Evolutionary conservation across 2,888 invertebrate genomes (phyloP).

Genomic region (Rotaria socialis): DNA sequence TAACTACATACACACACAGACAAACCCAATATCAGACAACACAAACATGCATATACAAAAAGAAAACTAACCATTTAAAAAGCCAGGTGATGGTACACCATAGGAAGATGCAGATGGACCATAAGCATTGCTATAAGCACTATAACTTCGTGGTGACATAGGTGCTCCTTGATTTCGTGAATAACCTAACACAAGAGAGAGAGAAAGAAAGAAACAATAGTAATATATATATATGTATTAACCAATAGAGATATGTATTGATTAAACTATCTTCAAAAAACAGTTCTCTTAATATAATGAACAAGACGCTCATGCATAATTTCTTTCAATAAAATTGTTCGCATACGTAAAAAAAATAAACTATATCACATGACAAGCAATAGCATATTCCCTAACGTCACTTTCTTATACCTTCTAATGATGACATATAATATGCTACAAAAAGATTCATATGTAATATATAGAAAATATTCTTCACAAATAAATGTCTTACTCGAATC

Average conservation of each 20-base stretch:
- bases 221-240: too few relatives aligned
- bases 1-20: conserved; percentile 13
- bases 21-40: background rate
- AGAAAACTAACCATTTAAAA: conserved; percentile 40
- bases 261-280: too few relatives aligned
- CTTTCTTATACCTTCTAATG: conserved; percentile 25
- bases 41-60: background rate
- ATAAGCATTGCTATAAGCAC: conserved; percentile 38
- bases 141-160: conserved; percentile 43
- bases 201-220: background rate
- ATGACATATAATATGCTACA: conserved; percentile 27
- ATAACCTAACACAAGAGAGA: conserved; percentile 26
- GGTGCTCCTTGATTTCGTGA: conserved; percentile 43
- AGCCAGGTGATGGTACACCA: conserved; percentile 44
- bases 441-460: background rate
- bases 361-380: conserved; percentile 17
- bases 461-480: background rate
- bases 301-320: background rate
- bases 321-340: background rate
- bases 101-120: conserved; percentile 31
- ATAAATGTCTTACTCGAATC: conserved; percentile 18
- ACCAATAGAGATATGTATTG: background rate
- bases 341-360: background rate
- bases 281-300: too few relatives aligned
- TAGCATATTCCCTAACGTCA: background rate